Evolutionary conservation across 2,797 vertebrate species (phyloP).

Genomic region (Ptychobarbus kaznakovi): DNA sequence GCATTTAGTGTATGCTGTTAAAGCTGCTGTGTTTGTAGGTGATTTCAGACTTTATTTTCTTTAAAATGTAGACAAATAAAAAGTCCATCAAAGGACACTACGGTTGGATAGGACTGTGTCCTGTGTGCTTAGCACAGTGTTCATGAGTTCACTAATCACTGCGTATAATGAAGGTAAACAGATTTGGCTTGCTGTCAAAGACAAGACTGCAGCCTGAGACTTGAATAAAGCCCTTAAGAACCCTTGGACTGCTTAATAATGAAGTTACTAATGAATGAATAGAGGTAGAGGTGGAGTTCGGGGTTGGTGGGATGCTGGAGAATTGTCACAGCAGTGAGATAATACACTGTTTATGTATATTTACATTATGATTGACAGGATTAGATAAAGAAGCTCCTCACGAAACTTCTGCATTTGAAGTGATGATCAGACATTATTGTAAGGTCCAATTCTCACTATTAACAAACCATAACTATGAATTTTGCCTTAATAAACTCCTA

Average conservation of each 20-base stretch:
- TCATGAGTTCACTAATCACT: conserved; percentile 33
- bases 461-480: no score
- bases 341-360: neutral
- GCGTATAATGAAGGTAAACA: conserved; percentile 41
- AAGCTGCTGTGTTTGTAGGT: neutral
- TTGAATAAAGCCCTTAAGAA: conserved; percentile 25
- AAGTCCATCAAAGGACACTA: neutral
- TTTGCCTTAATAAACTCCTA: no score
- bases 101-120: neutral
- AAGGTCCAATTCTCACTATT: no score
- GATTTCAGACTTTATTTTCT: neutral
- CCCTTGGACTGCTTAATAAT: conserved; percentile 31
- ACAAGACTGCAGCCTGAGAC: conserved; percentile 21
- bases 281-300: neutral
- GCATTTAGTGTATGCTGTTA: neutral
- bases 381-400: neutral
- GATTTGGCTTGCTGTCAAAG: conserved; percentile 39
- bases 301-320: neutral
- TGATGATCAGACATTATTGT: no score
- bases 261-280: conserved; percentile 16
- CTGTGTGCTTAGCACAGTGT: conserved; percentile 21
- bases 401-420: neutral
- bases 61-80: neutral
- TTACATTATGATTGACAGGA: neutral
- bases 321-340: neutral